Conservation (phyloP, 2,113 vertebrate genomes). For the Panurus biarmicus region DNA sequence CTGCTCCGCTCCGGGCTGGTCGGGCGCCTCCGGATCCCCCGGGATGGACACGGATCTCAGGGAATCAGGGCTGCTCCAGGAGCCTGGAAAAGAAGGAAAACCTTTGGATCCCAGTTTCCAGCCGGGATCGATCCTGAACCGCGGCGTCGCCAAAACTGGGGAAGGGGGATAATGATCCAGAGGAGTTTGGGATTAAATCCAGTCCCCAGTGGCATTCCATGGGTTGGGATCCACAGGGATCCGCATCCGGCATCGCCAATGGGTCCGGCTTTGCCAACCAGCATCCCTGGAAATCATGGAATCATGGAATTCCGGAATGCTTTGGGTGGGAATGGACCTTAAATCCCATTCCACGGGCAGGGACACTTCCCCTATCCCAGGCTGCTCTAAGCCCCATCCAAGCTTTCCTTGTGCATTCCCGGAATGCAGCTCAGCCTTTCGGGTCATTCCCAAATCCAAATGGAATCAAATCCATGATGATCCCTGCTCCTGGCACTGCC, state of each 20-base stretch:
- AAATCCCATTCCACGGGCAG: not conserved
- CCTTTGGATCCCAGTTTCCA: not conserved
- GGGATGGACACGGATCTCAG: not conserved
- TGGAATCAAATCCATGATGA: accelerated
- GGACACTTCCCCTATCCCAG: not conserved
- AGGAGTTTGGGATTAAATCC: not conserved
- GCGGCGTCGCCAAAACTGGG: accelerated
- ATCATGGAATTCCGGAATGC: too few relatives aligned
- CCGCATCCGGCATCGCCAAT: accelerated
- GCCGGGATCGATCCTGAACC: accelerated
- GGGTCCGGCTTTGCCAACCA: not conserved
- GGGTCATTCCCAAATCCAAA: not conserved
- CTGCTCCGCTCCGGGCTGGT: not conserved
- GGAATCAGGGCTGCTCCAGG: not conserved
- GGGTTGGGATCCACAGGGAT: not conserved
- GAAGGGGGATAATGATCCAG: accelerated
- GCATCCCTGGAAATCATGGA: not conserved
- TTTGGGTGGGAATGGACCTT: not conserved
- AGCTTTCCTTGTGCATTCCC: not conserved
- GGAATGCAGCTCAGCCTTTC: not conserved
- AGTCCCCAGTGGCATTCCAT: not conserved
- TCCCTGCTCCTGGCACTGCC: accelerated
- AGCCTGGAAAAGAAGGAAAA: conserved; percentile 17
- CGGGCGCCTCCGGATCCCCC: not conserved
- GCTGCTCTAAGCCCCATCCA: not conserved